phyloP scores from a whole-genome alignment of 2,113 vertebrate species.

The Erythrocercus mccallii region DNA sequence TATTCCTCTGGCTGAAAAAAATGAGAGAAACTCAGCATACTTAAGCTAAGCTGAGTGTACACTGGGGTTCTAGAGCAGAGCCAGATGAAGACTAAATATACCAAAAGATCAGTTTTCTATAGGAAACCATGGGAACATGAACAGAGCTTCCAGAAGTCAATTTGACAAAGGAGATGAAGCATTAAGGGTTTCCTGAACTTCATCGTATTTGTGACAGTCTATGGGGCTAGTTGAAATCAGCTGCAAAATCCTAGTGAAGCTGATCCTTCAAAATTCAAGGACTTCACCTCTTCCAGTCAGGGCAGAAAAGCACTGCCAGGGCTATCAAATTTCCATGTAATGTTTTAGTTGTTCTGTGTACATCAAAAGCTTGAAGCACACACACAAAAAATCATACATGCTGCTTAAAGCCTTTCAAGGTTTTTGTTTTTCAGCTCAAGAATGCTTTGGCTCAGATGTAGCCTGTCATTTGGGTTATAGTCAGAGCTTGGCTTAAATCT shows the following conservation, averaged over 20 bases:
- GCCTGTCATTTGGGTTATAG: neutral
- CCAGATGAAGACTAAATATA: neutral
- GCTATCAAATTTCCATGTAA: neutral
- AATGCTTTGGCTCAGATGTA: neutral
- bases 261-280: neutral
- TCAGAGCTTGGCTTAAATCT: neutral
- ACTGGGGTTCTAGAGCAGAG: neutral
- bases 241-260: neutral
- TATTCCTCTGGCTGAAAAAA: neutral
- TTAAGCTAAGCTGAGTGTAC: neutral
- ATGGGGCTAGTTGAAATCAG: neutral
- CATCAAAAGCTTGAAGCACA: neutral
- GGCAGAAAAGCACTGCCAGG: neutral
- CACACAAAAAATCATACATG: neutral
- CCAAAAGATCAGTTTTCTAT: neutral
- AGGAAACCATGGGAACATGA: neutral
- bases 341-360: neutral
- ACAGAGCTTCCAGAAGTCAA: neutral
- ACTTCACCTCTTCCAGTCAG: neutral
- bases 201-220: neutral
- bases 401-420: neutral
- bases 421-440: neutral
- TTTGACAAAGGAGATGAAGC: neutral
- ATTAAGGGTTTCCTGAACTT: neutral
- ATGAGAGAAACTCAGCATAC: neutral